Evolutionary conservation across 1,140 invertebrate genomes (phyloP).

Genomic region (Melitaea cinxia): DNA sequence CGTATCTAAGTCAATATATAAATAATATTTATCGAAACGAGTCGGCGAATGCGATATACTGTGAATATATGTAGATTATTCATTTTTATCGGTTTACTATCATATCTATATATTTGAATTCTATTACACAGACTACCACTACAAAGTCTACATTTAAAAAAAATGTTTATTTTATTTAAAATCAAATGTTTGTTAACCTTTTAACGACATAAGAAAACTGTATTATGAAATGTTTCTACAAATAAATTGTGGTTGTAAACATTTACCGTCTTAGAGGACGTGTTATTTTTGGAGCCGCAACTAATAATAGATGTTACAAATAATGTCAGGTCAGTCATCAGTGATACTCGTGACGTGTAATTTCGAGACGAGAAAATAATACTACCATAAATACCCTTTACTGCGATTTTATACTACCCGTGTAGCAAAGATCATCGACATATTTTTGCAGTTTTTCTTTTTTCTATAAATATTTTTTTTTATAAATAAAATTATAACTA

Average conservation of each 20-base stretch:
- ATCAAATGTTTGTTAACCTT: constrained; percentile 20
- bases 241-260: constrained; percentile 39
- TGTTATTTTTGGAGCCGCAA: constrained; percentile 32
- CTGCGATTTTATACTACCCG: no score
- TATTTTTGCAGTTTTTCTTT: no score
- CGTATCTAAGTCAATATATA: neutral
- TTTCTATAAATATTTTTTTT: no score
- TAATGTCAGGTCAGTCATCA: constrained; percentile 15
- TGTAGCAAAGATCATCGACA: no score
- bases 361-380: constrained; percentile 14
- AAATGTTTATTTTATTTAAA: neutral
- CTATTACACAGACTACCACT: neutral
- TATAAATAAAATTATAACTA: no score
- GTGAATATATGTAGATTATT: neutral
- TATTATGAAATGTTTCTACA: constrained; percentile 36
- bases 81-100: no score
- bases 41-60: neutral
- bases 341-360: constrained; percentile 13
- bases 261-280: constrained; percentile 37
- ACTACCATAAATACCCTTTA: neutral
- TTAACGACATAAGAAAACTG: constrained; percentile 30
- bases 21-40: neutral
- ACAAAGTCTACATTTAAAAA: constrained; percentile 1
- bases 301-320: constrained; percentile 36
- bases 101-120: no score